A percentile compares a stretch with the other conserved stretches of the same genome.
Conservation (phyloP, 2,797 vertebrate genomes). For the Hemibagrus guttatus region DNA sequence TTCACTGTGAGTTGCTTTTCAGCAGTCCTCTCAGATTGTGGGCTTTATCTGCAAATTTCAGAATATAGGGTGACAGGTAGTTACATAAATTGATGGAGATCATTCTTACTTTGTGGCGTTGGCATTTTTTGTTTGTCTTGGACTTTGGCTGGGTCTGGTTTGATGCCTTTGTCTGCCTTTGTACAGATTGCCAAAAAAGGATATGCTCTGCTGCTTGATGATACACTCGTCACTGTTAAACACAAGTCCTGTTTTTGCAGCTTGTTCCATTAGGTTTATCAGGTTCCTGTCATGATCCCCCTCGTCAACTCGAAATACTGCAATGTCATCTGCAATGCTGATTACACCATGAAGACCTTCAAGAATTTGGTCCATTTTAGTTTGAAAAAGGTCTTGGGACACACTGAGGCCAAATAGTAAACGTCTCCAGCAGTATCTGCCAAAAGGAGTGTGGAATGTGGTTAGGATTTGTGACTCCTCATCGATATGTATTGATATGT, state of each 20-base stretch:
- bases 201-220: constrained; percentile 17
- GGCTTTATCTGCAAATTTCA: constrained; percentile 33
- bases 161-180: constrained; percentile 33
- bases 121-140: constrained; percentile 3
- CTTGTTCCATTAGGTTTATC: constrained; percentile 34
- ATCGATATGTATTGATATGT: constrained; percentile 43
- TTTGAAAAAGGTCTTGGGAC: constrained; percentile 27
- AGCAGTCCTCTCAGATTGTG: constrained; percentile 29
- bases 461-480: constrained; percentile 26
- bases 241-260: constrained; percentile 13
- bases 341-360: constrained; percentile 24
- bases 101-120: constrained; percentile 31
- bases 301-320: background rate
- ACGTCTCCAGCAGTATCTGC: constrained; percentile 32
- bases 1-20: background rate
- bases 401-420: constrained; percentile 30
- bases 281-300: constrained; percentile 22
- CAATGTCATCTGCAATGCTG: constrained; percentile 35
- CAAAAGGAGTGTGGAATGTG: constrained; percentile 30
- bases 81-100: constrained; percentile 24
- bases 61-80: constrained; percentile 23
- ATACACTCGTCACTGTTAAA: constrained; percentile 35
- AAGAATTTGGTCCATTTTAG: constrained; percentile 42
- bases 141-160: constrained; percentile 5
- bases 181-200: constrained; percentile 34